These are phyloP conservation scores for Clostera curtula DNA, from an alignment of 2,888 invertebrate species.

Conservation along the genomic window DNA sequence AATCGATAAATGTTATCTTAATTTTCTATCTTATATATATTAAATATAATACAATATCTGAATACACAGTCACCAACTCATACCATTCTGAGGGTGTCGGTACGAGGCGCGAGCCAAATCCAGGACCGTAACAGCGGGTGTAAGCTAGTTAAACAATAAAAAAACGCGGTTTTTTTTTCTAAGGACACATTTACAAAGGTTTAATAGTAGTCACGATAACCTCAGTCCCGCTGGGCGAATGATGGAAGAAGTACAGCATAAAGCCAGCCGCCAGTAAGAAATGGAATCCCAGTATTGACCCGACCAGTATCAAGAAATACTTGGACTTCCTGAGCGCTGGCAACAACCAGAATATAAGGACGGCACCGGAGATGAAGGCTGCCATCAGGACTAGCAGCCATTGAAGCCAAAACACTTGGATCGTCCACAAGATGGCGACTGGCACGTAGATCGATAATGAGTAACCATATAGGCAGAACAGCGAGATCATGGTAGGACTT, in stretches of 20 bases:
- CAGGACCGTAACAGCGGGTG: too few species aligned
- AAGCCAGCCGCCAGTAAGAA: slow-evolving; percentile 90
- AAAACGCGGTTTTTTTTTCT: too few species aligned
- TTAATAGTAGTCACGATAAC: slow-evolving; percentile 20
- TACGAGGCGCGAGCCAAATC: too few species aligned
- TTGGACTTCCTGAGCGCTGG: slow-evolving; percentile 82
- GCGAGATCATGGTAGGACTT: slow-evolving; percentile 84
- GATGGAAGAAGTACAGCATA: slow-evolving; percentile 87
- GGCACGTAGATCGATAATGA: slow-evolving; percentile 96
- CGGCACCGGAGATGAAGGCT: slow-evolving; percentile 87
- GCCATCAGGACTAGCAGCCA: slow-evolving; percentile 91
- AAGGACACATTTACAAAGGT: slow-evolving; percentile 14
- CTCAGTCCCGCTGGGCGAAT: slow-evolving; percentile 41
- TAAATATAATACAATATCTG: too few species aligned
- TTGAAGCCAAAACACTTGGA: slow-evolving; percentile 87
- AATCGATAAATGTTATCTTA: too few species aligned
- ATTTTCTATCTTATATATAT: too few species aligned
- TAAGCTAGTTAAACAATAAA: too few species aligned
- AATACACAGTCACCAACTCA: too few species aligned
- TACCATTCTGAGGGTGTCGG: too few species aligned
- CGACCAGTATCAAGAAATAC: slow-evolving; percentile 53
- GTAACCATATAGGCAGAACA: slow-evolving; percentile 96
- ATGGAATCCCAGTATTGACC: slow-evolving; percentile 84
- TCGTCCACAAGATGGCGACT: slow-evolving; percentile 93
- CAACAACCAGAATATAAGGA: slow-evolving; percentile 87